Evolutionary conservation across 1,140 invertebrate genomes (phyloP).

Genomic region (Lysiphlebus fabarum): DNA sequence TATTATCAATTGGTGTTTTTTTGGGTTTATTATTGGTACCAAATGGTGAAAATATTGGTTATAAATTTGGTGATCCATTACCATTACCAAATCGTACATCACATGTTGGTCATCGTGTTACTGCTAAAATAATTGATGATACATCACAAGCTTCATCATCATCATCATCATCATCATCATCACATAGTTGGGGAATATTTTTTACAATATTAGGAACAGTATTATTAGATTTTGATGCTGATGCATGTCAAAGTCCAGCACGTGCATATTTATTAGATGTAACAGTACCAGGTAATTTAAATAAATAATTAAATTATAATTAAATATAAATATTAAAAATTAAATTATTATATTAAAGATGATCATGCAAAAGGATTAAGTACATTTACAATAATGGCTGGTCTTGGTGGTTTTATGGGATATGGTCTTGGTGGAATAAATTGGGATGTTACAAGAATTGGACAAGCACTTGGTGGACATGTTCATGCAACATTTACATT

Average conservation of each 20-base stretch:
- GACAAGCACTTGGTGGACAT: conserved; percentile 77
- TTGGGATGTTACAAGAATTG: conserved; percentile 83
- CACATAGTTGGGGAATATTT: conserved; percentile 83
- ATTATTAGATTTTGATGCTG: conserved; percentile 91
- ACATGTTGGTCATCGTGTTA: conserved; percentile 45
- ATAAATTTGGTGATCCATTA: conserved; percentile 70
- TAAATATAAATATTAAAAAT: conserved; percentile 6
- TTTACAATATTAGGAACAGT: conserved; percentile 93
- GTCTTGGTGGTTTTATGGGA: conserved; percentile 88
- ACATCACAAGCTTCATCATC: conserved; percentile 32
- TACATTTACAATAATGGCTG: conserved; percentile 95
- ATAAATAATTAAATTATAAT: background rate
- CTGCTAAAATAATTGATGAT: conserved; percentile 35
- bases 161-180: conserved; percentile 46
- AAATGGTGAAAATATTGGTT: conserved; percentile 83
- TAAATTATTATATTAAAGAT: too few relatives aligned
- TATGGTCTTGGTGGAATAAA: conserved; percentile 90
- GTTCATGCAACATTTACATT: conserved; percentile 86
- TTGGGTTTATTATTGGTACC: conserved; percentile 87
- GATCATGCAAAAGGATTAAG: conserved; percentile 90
- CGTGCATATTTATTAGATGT: conserved; percentile 91
- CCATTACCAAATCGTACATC: conserved; percentile 48
- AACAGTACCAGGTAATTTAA: conserved; percentile 71
- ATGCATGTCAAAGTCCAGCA: conserved; percentile 91
- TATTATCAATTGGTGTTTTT: conserved; percentile 85